Evolutionary conservation across 2,888 invertebrate species (phyloP).

Genomic region (Diaperis boleti): DNA sequence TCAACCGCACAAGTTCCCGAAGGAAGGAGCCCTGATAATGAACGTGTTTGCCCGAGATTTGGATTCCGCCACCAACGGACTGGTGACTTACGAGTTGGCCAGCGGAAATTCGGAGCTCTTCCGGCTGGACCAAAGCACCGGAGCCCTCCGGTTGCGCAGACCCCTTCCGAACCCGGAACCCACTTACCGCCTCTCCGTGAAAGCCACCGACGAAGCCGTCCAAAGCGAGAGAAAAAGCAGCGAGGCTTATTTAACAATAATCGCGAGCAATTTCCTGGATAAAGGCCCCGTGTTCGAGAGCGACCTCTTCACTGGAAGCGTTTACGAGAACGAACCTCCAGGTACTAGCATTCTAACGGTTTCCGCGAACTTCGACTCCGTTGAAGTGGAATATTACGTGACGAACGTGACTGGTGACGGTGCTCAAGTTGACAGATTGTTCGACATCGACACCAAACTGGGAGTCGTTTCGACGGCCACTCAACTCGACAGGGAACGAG

Average conservation of each 20-base stretch:
- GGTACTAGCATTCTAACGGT: constrained; percentile 89
- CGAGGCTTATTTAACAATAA: constrained; percentile 87
- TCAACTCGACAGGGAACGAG: constrained; percentile 86
- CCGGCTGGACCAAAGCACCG: constrained; percentile 83
- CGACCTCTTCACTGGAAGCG: constrained; percentile 79
- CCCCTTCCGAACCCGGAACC: constrained; percentile 75
- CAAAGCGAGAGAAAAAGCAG: constrained; percentile 88
- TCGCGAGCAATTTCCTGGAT: constrained; percentile 73
- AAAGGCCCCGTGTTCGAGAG: constrained; percentile 73
- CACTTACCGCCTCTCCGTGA: constrained; percentile 84
- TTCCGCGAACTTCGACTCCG: constrained; percentile 75
- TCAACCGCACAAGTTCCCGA: constrained; percentile 67
- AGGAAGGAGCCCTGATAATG: constrained; percentile 78
- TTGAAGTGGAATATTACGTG: constrained; percentile 89
- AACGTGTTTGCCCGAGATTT: constrained; percentile 86
- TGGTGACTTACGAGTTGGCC: constrained; percentile 90
- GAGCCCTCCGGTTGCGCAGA: constrained; percentile 76
- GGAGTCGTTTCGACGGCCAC: constrained; percentile 90
- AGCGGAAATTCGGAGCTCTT: constrained; percentile 84
- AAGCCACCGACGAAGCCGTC: constrained; percentile 93
- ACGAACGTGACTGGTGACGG: constrained; percentile 84
- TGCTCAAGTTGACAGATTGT: constrained; percentile 86
- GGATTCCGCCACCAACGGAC: constrained; percentile 92
- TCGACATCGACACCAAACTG: constrained; percentile 89
- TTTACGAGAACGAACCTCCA: constrained; percentile 89